Base-by-base conservation (phyloP, 2,113 vertebrate genomes). In the Natator depressus region DNA sequence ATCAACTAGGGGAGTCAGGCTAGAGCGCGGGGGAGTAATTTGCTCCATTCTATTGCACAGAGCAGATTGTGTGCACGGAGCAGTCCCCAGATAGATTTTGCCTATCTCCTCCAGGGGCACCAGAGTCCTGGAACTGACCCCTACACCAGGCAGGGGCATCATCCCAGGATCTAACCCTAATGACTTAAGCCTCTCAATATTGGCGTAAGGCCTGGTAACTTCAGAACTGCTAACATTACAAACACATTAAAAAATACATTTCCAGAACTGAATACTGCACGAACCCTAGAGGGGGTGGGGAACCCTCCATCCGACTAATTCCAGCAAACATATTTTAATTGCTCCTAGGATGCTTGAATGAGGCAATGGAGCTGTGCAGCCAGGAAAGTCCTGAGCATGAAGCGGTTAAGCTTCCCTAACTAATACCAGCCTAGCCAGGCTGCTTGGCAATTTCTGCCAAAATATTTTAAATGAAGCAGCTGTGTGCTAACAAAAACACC, bases 401-500 rank as follows among this genome's bases (percentile, higher is more conserved):
- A 96, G 84, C 92, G 82, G 96, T 97, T 95, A 94, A 94, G 69
- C 51, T 82, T 47, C 86, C 38, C 31, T 57, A 51, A 3, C 53
- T 80, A 82, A 54, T 46, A 54, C 72, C 6, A 17, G 85, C 91
- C 8, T 10, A 88, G 84, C 42, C 3, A 31, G 86, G 86, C 25
- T 20, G 78, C 88, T 89, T 78, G 27, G 78, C 47, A 6, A 79
- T 51, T 46, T 81, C 81, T 97, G 95, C 95, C 93, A 91, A 87
- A 94, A 88, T 80, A 86, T 94, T 95, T 93, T 8, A 95, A 96
- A 96, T 55, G 50, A 92, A 96, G 95, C 96, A 97, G 97, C 96
- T 97, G 97, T 20, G 82, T 10, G 5, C 31, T 87, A 80, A 85
- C 11, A 35, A 88, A 92, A 92, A 3, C 2, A 12, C 42, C 8